These are phyloP conservation scores for Spea bombifrons DNA, from an alignment of 2,113 vertebrate species.

Conservation along the genomic window DNA sequence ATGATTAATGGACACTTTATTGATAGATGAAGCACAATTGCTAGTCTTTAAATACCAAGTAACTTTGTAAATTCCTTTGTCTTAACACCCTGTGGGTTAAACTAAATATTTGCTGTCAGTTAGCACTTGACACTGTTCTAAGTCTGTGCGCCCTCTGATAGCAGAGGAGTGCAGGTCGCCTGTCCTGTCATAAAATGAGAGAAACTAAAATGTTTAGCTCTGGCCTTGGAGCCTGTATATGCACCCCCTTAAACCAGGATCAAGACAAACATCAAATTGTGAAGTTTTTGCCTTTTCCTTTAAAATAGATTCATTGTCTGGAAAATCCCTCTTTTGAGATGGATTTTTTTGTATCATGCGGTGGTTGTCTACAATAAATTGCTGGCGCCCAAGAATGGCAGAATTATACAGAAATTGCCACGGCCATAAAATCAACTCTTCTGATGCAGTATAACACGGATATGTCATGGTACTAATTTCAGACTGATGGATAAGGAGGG, in stretches of 20 bases:
- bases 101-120: slow-evolving; percentile 37
- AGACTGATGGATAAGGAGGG: too few species aligned
- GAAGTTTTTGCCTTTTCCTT: not conserved
- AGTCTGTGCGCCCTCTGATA: not conserved
- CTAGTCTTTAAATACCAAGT: slow-evolving; percentile 18
- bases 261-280: not conserved
- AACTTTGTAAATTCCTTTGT: slow-evolving; percentile 39
- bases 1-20: slow-evolving; percentile 45
- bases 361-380: too few species aligned
- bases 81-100: slow-evolving; percentile 33
- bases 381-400: too few species aligned
- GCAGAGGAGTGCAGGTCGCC: slow-evolving; percentile 12
- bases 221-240: not conserved
- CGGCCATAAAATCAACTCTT: too few species aligned
- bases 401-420: too few species aligned
- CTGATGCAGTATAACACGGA: too few species aligned
- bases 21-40: slow-evolving; percentile 39
- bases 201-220: not conserved
- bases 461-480: too few species aligned
- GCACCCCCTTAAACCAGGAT: not conserved
- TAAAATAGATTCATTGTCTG: too few species aligned
- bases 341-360: too few species aligned
- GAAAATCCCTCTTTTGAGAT: too few species aligned
- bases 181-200: slow-evolving; percentile 13
- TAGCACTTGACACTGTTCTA: slow-evolving; percentile 39